Base-by-base conservation (phyloP, 2,113 vertebrate genomes). In the Callaeas wilsoni region DNA sequence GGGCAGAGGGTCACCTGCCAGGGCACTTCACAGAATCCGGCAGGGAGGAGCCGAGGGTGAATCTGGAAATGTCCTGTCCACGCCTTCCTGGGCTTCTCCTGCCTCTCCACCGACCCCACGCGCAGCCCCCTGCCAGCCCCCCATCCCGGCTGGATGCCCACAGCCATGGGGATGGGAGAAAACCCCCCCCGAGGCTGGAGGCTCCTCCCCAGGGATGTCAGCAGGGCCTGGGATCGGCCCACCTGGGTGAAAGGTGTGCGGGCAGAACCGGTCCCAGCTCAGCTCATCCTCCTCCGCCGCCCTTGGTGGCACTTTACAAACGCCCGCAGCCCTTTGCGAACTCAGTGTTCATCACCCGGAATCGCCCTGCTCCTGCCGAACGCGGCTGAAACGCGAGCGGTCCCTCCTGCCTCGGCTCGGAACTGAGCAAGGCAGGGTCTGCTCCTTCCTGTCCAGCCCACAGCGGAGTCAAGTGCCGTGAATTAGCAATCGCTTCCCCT, bases 111-210 rank as follows among this genome's bases (percentile, higher is more conserved):
- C 2, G 33, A 13, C 16, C 55, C n/a, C 35, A 16, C 1, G 16
- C 3, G 1, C 27, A 16, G 33, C 46, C 41, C 18, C 41, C 65
- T 2, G 7, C 30, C 6, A 3, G 14, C 37, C 50, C 37, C 42
- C 1, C 18, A 0, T 3, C 8, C 35, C 4, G 32, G 23, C 16
- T 4, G 47, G 67, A 3, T 39, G 12, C 25, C 41, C 64, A 8
- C 0, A 4, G 13, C 37, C 12, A 0, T 0, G 1, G 0, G 7
- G 77, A 5, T 0, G 2, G 32, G 7, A 19, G 1, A 8, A 67
- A 85, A 33, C 10, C 37, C 26, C 33, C 3, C 3, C 44, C 25
- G 13, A 23, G 75, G 75, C 64, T 65, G 93, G 29, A 7, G 32
- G 32, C 5, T 63, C 11, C 65, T 62, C 39, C 3, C 6, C 22